A percentile compares a stretch with the other conserved stretches of the same genome.
These are phyloP conservation scores for Teleogryllus occipitalis DNA, from an alignment of 1,140 invertebrate species.

Conservation along the genomic window DNA sequence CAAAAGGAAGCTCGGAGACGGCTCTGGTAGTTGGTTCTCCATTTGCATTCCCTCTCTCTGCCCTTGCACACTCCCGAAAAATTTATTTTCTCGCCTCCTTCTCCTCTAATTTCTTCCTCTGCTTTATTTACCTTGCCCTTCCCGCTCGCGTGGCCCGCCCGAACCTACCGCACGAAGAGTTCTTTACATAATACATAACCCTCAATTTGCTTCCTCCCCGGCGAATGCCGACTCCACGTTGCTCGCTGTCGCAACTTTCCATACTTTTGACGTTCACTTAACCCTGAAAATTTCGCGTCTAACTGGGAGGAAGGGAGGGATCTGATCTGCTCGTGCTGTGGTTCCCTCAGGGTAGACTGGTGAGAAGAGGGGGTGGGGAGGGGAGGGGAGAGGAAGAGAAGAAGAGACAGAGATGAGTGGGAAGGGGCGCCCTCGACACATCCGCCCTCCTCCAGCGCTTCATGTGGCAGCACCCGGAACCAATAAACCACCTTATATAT, in stretches of 20 bases:
- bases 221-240: neutral
- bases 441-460: no score
- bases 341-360: neutral
- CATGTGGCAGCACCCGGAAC: no score
- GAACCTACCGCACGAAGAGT: neutral
- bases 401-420: no score
- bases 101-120: neutral
- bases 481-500: no score
- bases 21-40: neutral
- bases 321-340: neutral
- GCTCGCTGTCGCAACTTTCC: neutral
- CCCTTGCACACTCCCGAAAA: neutral
- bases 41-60: neutral
- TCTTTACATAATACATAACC: constrained; percentile 1
- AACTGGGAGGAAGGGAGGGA: no score
- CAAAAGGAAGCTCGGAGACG: no score
- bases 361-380: neutral
- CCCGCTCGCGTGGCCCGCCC: neutral
- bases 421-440: no score
- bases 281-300: neutral
- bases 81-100: neutral
- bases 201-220: neutral
- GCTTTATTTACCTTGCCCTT: neutral
- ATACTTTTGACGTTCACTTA: neutral
- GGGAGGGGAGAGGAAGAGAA: no score